phyloP scores from a whole-genome alignment of 1,140 invertebrate species.

The Drosophila oshimai region DNA sequence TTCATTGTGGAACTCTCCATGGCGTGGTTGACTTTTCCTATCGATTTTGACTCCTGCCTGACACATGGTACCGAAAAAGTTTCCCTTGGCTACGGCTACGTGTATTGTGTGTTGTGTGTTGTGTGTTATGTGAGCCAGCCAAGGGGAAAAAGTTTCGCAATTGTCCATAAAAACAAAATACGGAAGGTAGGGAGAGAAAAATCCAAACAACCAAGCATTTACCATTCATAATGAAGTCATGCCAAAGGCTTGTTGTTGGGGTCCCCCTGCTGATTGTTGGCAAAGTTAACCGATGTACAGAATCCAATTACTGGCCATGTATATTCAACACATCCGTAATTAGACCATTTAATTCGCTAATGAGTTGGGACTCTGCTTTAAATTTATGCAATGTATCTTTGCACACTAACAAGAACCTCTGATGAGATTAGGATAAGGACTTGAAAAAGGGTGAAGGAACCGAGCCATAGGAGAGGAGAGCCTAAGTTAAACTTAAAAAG shows the following conservation, averaged over 20 bases:
- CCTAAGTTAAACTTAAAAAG: too few species aligned
- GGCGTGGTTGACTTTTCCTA: slow-evolving; percentile 44
- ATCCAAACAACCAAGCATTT: slow-evolving; percentile 24
- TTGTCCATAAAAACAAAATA: slow-evolving; percentile 40
- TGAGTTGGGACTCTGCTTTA: not conserved
- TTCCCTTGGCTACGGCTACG: slow-evolving; percentile 18
- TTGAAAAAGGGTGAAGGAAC: not conserved
- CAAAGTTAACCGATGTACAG: slow-evolving; percentile 24
- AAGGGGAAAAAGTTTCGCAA: slow-evolving; percentile 26
- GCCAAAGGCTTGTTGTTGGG: slow-evolving; percentile 10
- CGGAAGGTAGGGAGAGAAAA: not conserved
- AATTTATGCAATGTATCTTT: not conserved
- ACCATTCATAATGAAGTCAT: slow-evolving; percentile 41
- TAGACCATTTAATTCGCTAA: slow-evolving; percentile 25
- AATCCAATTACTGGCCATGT: slow-evolving; percentile 33
- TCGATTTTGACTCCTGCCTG: slow-evolving; percentile 29
- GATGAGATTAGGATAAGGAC: not conserved
- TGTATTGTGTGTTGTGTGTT: slow-evolving; percentile 1
- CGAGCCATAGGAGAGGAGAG: too few species aligned
- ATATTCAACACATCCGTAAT: slow-evolving; percentile 9
- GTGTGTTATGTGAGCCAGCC: not conserved
- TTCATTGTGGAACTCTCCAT: slow-evolving; percentile 23
- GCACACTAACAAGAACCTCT: not conserved
- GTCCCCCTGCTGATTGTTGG: slow-evolving; percentile 1
- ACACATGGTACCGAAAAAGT: slow-evolving; percentile 36